phyloP scores from a whole-genome alignment of 2,113 vertebrate genomes.

The Lagopus leucura region DNA sequence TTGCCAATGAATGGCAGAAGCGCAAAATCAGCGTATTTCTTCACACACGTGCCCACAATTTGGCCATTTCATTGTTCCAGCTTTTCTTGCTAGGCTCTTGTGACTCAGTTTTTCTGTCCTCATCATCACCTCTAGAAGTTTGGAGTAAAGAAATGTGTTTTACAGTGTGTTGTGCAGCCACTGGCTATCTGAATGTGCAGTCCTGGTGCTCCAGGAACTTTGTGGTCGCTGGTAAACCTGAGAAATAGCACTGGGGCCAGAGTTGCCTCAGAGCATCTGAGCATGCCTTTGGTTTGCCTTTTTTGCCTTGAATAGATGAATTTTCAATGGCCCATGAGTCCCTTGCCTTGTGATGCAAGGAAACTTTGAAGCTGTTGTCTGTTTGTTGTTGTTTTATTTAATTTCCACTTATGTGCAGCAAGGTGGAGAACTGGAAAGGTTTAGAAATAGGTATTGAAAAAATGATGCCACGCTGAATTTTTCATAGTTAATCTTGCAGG shows the following conservation, averaged over 20 bases:
- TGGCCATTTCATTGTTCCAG: background rate
- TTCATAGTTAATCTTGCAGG: background rate
- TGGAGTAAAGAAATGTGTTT: background rate
- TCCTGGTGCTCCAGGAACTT: background rate
- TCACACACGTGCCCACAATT: background rate
- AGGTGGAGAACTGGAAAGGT: background rate
- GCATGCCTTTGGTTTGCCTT: background rate
- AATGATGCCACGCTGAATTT: background rate
- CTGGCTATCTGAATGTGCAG: background rate
- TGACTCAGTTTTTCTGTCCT: background rate
- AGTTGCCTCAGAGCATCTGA: background rate
- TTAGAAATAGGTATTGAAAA: background rate
- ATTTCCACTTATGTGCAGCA: background rate
- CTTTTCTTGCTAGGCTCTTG: background rate
- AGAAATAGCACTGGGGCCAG: background rate
- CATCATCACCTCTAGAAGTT: background rate
- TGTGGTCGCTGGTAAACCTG: constrained; percentile 19
- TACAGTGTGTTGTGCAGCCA: background rate
- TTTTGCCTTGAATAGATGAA: background rate
- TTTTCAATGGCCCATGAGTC: background rate
- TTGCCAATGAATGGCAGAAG: background rate
- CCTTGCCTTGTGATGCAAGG: background rate
- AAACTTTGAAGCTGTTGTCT: background rate
- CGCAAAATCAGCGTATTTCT: background rate
- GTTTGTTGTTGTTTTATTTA: background rate